phyloP scores from a whole-genome alignment of 2,113 vertebrate genomes.

The Chloropsis cyanopogon region DNA sequence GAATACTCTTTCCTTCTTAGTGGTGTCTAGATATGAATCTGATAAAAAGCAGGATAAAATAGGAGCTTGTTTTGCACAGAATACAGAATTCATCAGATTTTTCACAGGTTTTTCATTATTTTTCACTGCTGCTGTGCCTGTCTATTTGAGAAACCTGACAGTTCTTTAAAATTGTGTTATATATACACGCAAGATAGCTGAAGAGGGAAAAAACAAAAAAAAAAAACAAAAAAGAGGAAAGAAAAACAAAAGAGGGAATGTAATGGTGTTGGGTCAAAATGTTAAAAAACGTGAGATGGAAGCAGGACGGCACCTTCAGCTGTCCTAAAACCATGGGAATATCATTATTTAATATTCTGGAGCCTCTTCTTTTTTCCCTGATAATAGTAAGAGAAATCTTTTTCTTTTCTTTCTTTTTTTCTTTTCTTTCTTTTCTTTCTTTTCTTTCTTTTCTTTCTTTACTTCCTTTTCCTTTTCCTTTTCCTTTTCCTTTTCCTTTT shows the following conservation, averaged over 20 bases:
- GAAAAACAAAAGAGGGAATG: background rate
- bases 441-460: too few relatives aligned
- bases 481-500: background rate
- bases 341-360: background rate
- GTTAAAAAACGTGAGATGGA: background rate
- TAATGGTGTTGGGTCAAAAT: background rate
- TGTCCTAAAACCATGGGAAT: background rate
- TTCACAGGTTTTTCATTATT: background rate
- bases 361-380: background rate
- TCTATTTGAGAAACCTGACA: background rate
- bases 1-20: background rate
- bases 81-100: background rate
- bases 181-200: background rate
- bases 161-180: background rate
- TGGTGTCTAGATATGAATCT: background rate
- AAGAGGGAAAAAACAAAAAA: too few relatives aligned
- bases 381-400: background rate
- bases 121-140: background rate
- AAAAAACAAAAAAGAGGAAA: background rate
- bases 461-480: too few relatives aligned
- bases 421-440: too few relatives aligned
- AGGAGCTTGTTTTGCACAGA: background rate
- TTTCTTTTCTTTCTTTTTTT: too few relatives aligned
- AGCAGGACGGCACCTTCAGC: background rate
- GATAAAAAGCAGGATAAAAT: background rate